Evolutionary conservation across 2,113 vertebrate species (phyloP).

Genomic region (Sula dactylatra): DNA sequence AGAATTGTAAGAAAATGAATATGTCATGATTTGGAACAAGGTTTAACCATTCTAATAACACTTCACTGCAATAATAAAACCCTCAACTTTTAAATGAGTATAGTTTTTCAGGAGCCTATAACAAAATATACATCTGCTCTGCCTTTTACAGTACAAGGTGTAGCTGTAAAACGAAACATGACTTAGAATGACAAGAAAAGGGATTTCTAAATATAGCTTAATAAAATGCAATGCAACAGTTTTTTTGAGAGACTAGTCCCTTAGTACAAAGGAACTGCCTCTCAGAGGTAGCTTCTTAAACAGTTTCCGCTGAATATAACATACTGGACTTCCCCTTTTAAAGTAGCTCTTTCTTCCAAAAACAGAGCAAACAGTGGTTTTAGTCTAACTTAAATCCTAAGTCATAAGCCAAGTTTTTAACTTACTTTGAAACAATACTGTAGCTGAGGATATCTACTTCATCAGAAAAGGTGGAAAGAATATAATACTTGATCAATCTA

Average conservation of each 20-base stretch:
- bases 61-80: neutral
- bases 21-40: neutral
- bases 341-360: neutral
- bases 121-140: neutral
- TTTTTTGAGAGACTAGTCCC: neutral
- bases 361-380: neutral
- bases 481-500: neutral
- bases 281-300: constrained; percentile 20
- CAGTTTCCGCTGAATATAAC: constrained; percentile 10
- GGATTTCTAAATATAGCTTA: neutral
- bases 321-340: constrained; percentile 43
- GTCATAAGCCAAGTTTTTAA: neutral
- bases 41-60: neutral
- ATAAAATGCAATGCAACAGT: neutral
- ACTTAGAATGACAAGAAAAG: neutral
- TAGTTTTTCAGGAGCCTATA: neutral
- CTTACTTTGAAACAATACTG: neutral
- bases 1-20: neutral
- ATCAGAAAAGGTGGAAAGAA: neutral
- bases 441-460: neutral
- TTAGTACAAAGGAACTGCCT: constrained; percentile 4
- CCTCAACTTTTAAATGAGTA: neutral
- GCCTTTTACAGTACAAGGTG: neutral
- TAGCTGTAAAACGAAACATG: neutral
- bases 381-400: neutral